A percentile compares a stretch with the other conserved stretches of the same genome.
These are phyloP conservation scores for Brachylomia viminalis DNA, from an alignment of 2,888 invertebrate species.

Conservation along the genomic window DNA sequence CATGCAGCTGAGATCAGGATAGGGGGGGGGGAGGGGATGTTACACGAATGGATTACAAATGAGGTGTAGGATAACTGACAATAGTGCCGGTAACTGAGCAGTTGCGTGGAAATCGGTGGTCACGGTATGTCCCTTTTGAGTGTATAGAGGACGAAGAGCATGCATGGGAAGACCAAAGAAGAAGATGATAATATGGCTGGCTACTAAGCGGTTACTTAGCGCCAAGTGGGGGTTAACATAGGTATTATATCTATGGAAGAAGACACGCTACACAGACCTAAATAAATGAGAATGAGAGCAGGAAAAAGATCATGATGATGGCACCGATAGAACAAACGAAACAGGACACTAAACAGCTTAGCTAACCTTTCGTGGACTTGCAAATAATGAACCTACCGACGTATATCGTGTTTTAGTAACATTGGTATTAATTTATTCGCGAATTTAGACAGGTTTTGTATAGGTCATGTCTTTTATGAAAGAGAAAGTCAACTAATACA, in stretches of 20 bases:
- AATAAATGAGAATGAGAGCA: neutral
- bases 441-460: slow-evolving; percentile 7
- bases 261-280: neutral
- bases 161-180: neutral
- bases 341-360: neutral
- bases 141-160: neutral
- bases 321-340: neutral
- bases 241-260: neutral
- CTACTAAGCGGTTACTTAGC: neutral
- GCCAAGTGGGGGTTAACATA: neutral
- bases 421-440: slow-evolving; percentile 8
- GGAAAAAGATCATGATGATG: neutral
- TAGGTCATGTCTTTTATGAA: neutral
- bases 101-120: neutral
- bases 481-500: slow-evolving; percentile 10
- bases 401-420: neutral
- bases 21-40: too few species aligned
- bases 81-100: neutral
- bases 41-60: neutral
- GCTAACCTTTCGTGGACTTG: neutral
- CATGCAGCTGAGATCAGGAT: neutral
- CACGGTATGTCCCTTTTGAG: neutral
- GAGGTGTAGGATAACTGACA: neutral
- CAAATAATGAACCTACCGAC: neutral
- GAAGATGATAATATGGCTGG: neutral